These are phyloP conservation scores for Henricia sp. DNA, from an alignment of 53 echinoderm and acorn worm species.

Conservation along the genomic window DNA sequence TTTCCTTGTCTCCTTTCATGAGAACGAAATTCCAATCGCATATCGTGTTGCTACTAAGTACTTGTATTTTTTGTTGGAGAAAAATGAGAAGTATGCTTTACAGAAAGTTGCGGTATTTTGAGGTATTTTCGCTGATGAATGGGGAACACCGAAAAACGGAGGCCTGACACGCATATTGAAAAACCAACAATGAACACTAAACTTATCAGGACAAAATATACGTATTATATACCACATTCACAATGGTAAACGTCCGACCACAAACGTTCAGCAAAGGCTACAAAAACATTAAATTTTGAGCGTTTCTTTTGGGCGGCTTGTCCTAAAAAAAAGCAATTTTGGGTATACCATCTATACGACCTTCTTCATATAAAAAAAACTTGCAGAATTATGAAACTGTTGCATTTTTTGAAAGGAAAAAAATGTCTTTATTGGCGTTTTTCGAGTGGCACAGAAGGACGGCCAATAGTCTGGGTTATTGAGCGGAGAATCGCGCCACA, in stretches of 20 bases:
- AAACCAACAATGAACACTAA: not conserved
- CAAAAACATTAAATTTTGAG: not conserved
- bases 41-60: not conserved
- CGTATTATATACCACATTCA: not conserved
- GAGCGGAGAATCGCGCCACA: not conserved
- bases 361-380: not conserved
- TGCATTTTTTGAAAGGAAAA: conserved; percentile 5
- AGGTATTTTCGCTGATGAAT: not conserved
- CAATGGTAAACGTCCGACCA: not conserved
- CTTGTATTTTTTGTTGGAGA: not conserved
- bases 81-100: not conserved
- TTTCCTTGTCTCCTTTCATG: not conserved
- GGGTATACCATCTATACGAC: not conserved
- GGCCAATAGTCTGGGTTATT: conserved; percentile 4
- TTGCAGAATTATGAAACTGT: not conserved
- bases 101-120: conserved; percentile 10
- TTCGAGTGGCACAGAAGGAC: not conserved
- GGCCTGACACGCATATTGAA: not conserved
- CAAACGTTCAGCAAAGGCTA: not conserved
- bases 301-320: not conserved
- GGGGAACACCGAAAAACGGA: not conserved
- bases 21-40: not conserved
- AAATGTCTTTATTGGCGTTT: not conserved
- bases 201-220: not conserved
- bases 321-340: not conserved